Percentiles rank a stretch among this genome's conserved stretches.
Evolutionary conservation across 2,888 invertebrate species (phyloP).

Genomic region (Tipula unca): DNA sequence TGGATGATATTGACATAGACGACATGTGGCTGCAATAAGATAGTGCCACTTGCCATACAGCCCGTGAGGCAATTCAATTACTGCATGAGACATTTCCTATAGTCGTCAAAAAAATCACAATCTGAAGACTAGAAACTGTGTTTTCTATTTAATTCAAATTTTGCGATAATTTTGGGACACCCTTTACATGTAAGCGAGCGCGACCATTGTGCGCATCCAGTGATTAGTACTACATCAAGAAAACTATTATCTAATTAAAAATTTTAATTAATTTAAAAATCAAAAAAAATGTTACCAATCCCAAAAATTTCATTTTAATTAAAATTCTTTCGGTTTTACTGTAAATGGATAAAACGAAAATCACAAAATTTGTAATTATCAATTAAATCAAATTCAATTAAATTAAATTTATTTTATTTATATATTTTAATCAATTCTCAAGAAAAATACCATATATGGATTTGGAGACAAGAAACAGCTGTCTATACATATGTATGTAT

Average conservation of each 20-base stretch:
- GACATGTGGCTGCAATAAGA: no score
- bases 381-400: conserved; percentile 1
- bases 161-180: no score
- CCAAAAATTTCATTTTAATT: not conserved
- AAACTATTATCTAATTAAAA: not conserved
- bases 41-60: no score
- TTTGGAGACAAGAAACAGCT: not conserved
- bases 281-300: not conserved
- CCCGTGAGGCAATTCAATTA: no score
- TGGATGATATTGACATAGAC: no score
- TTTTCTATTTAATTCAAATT: no score
- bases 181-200: no score
- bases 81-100: no score
- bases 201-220: no score
- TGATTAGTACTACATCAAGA: no score
- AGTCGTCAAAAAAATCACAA: no score
- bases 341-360: not conserved
- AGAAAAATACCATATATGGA: not conserved
- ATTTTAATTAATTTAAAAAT: not conserved
- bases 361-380: not conserved
- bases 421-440: not conserved
- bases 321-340: not conserved
- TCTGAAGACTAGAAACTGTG: no score
- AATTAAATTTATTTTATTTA: not conserved
- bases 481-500: not conserved